Base-by-base conservation (phyloP, 2,113 vertebrate species). In the Plectropomus leopardus region DNA sequence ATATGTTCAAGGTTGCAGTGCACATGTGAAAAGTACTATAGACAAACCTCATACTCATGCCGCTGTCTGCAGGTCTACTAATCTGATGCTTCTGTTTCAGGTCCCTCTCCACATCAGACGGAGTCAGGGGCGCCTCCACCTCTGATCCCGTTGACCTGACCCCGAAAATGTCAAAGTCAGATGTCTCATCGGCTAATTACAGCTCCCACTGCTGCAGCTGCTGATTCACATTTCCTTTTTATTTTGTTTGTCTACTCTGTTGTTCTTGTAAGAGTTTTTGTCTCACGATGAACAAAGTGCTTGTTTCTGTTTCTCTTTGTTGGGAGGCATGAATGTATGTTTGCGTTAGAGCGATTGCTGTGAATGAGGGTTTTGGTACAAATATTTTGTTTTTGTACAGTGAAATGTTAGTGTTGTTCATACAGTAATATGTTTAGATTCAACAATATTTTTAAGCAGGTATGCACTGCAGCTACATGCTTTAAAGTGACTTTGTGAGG, bases 41-140 rank as follows among this genome's bases (percentile, higher is more conserved):
- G n/a, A n/a, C n/a, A n/a, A n/a, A n/a, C n/a, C n/a, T n/a, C n/a
- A n/a, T n/a, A n/a, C n/a, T n/a, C 40, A 24, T 19, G 30, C 24
- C 26, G 21, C 5, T 45, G 61, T 24, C 16, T 2, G 8, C 68
- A 19, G 32, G 2, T 58, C 2, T 32, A 2, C 21, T 86, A 64
- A 85, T 69, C 19, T n/a, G 7, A 76, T 47, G 17, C 50, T 28
- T 86, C 59, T 82, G 44, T 89, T 89, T 26, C 88, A 95, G 94
- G 40, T 92, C 73, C 64, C 84, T 54, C 59, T 50, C 7, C 86
- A 82, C 9, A 67, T 7, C 68, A 88, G 91, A 47, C 88, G 92
- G 47, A 93, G 92, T 70, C 79, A 72, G 53, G 93, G 92, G 7
- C 86, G 82, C 30, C 80, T 83, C 19, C 88, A 91, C 60, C 26